Evolutionary conservation across 2,113 vertebrate species (phyloP).

Genomic region (Antechinus flavipes): DNA sequence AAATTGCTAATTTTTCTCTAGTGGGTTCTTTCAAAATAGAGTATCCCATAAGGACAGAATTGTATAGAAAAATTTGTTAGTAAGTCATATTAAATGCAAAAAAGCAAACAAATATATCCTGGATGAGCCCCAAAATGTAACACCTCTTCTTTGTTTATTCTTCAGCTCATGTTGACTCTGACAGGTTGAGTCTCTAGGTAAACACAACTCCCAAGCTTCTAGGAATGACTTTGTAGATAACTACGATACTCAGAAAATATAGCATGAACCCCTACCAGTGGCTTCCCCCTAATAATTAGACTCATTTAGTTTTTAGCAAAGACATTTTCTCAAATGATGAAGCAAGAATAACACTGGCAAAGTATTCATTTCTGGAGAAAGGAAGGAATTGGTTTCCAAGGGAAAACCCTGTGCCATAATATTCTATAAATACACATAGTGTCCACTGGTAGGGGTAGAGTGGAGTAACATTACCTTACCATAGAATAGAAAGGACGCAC

Average conservation of each 20-base stretch:
- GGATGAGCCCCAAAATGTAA: neutral
- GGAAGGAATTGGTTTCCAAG: neutral
- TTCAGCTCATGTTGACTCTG: neutral
- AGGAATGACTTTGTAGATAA: neutral
- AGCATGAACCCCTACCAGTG: neutral
- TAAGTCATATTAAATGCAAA: neutral
- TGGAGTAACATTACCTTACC: neutral
- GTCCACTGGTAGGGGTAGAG: neutral
- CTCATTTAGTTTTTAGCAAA: neutral
- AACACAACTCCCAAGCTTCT: neutral
- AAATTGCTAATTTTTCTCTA: neutral
- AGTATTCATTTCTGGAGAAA: neutral
- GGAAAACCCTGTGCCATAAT: neutral
- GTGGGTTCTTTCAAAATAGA: neutral
- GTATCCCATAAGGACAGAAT: neutral
- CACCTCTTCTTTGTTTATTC: neutral
- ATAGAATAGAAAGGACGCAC: neutral
- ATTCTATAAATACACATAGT: neutral
- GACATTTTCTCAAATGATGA: neutral
- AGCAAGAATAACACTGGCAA: neutral
- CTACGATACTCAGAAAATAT: neutral
- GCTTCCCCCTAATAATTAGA: neutral
- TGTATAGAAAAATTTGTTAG: neutral
- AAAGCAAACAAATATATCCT: neutral
- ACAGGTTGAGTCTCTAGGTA: neutral